phyloP scores from a whole-genome alignment of 2,797 vertebrate species.

The Lepidocolaptes lacrymiger region DNA sequence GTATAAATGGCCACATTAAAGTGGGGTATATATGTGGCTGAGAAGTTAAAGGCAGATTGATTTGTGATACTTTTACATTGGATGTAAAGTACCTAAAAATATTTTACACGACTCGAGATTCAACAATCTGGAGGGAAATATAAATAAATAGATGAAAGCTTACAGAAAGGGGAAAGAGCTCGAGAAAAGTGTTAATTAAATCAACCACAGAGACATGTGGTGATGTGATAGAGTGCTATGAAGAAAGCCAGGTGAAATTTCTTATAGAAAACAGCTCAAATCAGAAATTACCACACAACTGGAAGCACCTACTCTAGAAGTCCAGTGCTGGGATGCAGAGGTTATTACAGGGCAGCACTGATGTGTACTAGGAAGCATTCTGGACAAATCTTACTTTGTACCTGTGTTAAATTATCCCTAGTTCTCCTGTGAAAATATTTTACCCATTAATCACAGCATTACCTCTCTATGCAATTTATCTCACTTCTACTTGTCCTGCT shows the following conservation, averaged over 20 bases:
- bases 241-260: conserved; percentile 15
- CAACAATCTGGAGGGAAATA: conserved; percentile 45
- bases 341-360: neutral
- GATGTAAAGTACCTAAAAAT: conserved; percentile 51
- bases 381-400: neutral
- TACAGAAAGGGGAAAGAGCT: neutral
- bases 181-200: conserved; percentile 32
- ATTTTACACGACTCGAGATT: conserved; percentile 46
- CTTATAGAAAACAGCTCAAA: neutral
- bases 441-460: neutral
- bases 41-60: conserved; percentile 69
- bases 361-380: neutral
- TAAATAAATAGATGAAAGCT: conserved; percentile 50
- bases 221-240: neutral
- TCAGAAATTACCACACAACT: neutral
- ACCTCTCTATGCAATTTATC: neutral
- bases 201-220: neutral
- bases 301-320: neutral
- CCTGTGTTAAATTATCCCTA: neutral
- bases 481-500: neutral
- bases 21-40: conserved; percentile 52
- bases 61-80: conserved; percentile 63
- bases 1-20: conserved; percentile 72
- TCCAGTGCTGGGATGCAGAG: neutral
- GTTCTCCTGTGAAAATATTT: neutral